Base-by-base conservation (phyloP, 1,140 invertebrate genomes). In the Penaeus chinensis region DNA sequence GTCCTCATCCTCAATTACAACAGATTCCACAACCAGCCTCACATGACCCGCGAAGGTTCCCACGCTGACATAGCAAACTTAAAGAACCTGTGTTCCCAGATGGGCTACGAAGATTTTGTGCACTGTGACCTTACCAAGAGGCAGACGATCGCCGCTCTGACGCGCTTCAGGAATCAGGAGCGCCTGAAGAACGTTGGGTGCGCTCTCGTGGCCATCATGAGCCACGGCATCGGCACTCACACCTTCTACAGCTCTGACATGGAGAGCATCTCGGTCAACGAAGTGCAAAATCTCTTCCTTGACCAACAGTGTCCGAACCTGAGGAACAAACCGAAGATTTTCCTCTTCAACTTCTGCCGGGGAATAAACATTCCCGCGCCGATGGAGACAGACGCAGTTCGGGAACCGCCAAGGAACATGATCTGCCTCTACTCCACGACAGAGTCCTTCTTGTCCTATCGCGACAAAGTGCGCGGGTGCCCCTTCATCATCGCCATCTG, bases 1-100 rank as follows among this genome's bases (percentile, higher is more conserved):
- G 79, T 82, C 4, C 79, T 82, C 24, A 82, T 82, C 62, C 24
- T 82, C 16, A 82, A 82, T 20, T 82, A 82, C 62, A 62, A 82
- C 24, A n/a, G 62, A 5, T 82, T 82, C 60, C 24, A 65, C 18
- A 7, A 32, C 18, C 60, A 37, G 13, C 62, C 60, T 19, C 24
- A 82, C 2, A n/a, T 65, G 13, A 13, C 16, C 13, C 62, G 79
- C 22, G 24, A 65, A n/a, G 79, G 79, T 18, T 82, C 79, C 27
- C n/a, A 27, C 24, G 20, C 37, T 4, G 79, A 82, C 62, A 32
- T 82, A 3, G 32, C 20, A n/a, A 82, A 82, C 61, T 37, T 82
- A 16, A 60, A 19, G 79, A 82, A 82, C 27, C 18, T 82, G 19
- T 82, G 24, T 22, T 20, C 16, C 20, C 79, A 82, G 24, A 82